Evolutionary conservation across 2,888 invertebrate species (phyloP), one percentile per base, ranked within the genome.

Genomic region (Hermaeophaga mercurialis): DNA sequence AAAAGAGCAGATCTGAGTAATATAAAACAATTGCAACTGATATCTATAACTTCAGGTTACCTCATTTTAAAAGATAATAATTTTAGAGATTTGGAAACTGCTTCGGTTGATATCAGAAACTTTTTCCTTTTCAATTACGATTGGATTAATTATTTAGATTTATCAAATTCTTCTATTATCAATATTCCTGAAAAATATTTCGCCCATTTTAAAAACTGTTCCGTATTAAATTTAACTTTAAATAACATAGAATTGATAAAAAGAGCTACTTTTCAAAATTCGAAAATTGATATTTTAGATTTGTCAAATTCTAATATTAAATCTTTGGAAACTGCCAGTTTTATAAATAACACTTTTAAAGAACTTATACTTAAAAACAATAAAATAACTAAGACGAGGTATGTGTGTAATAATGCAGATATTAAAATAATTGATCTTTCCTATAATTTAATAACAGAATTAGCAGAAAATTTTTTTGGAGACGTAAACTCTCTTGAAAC

Each of bases 301-400:
- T 39, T 39, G 12, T 39, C 39, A 6, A 3, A 39, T 39, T 39
- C 39, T 9, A 39, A 39, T 12, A 39, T 39, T n/a, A 9, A 22
- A 12, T 2, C 4, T 3, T 17, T 38, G 8, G 17, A n/a, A 4
- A 7, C 18, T 11, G 3, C 7, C 8, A 11, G 11, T 1, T 39
- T 39, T 11, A 3, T 11, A 3, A 19, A 39, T 22, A 39, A 18
- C n/a, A 15, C 18, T 6, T 1, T 39, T 1, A 12, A 39, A 12
- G n/a, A 39, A 19, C 8, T 39, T 6, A 39, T 9, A 22, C 12
- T 39, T 9, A 39, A 19, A 7, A 11, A 22, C 4, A 39, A 39
- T 11, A 8, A 39, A 12, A 19, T 39, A 19, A 19, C 39, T 4
- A 6, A 18, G n/a, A n/a, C n/a, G n/a, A n/a, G n/a, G n/a, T n/a